Evolutionary conservation across 2,797 vertebrate species (phyloP).

Genomic region (Gallinago nigripennis): DNA sequence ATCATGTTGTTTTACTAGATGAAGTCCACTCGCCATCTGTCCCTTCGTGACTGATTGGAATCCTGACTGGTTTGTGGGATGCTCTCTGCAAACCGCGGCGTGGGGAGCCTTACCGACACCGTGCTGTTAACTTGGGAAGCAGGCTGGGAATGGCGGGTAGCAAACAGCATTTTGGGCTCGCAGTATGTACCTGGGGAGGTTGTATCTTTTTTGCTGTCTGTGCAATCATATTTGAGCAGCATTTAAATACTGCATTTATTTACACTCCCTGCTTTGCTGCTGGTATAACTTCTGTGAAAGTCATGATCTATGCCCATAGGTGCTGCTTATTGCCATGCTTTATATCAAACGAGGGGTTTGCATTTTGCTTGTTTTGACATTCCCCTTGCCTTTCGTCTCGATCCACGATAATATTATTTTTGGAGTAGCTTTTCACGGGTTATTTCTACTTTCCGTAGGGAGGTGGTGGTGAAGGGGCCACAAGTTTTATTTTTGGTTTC

Average conservation of each 20-base stretch:
- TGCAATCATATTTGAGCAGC: not conserved
- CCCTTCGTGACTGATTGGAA: not conserved
- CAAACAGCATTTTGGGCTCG: not conserved
- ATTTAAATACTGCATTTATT: not conserved
- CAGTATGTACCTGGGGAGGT: rapidly evolving
- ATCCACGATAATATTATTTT: not conserved
- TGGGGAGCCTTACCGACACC: not conserved
- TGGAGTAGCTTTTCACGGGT: slow-evolving; percentile 11
- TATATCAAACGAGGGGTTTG: not conserved
- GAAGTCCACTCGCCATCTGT: slow-evolving; percentile 54
- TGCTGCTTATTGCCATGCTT: not conserved
- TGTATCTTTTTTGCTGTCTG: not conserved
- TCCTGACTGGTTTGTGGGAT: not conserved
- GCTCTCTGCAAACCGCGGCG: not conserved
- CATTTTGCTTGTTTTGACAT: slow-evolving; percentile 24
- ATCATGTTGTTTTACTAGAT: slow-evolving; percentile 16
- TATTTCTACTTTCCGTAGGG: not conserved
- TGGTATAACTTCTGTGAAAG: not conserved
- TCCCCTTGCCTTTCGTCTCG: not conserved
- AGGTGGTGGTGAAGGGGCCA: not conserved
- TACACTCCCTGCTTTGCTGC: not conserved
- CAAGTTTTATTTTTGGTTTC: slow-evolving; percentile 25
- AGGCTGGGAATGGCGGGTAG: not conserved
- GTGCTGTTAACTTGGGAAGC: not conserved
- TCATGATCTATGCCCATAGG: not conserved